A percentile compares a stretch with the other conserved stretches of the same genome.
These are phyloP conservation scores for Muscicapa striata DNA, from an alignment of 2,797 vertebrate species.

Conservation along the genomic window DNA sequence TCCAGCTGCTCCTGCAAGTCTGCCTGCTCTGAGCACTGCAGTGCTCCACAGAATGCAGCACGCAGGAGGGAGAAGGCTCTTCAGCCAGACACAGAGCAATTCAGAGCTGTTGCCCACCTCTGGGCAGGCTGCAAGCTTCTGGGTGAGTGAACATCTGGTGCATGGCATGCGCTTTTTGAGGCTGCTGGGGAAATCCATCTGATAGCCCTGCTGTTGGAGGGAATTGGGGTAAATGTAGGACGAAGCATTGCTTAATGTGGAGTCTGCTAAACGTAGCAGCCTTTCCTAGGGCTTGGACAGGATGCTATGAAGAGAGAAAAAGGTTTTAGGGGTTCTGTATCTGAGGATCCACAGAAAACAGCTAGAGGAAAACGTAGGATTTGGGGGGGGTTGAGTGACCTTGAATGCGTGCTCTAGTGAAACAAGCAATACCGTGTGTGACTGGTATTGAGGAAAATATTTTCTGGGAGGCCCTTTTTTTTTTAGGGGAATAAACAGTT, in stretches of 20 bases:
- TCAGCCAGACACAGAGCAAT: not conserved
- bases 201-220: not conserved
- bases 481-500: not conserved
- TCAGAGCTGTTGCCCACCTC: not conserved
- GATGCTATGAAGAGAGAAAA: not conserved
- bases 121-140: not conserved
- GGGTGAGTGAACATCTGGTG: conserved; percentile 22
- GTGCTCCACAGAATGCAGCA: conserved; percentile 6
- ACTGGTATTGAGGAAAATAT: not conserved
- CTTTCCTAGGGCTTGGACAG: not conserved
- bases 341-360: not conserved
- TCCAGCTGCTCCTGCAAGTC: not conserved
- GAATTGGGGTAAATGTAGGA: not conserved
- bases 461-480: not conserved
- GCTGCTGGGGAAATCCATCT: not conserved
- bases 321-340: not conserved
- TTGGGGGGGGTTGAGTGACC: conserved; percentile 3
- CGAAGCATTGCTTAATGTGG: not conserved
- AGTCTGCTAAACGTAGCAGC: not conserved
- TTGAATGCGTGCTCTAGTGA: not conserved
- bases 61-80: not conserved
- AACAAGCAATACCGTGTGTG: not conserved
- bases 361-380: not conserved
- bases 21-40: conserved; percentile 37
- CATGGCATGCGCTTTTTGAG: not conserved